Base-by-base conservation (phyloP, 2,888 invertebrate species). In the Oxystoma pomonae region DNA sequence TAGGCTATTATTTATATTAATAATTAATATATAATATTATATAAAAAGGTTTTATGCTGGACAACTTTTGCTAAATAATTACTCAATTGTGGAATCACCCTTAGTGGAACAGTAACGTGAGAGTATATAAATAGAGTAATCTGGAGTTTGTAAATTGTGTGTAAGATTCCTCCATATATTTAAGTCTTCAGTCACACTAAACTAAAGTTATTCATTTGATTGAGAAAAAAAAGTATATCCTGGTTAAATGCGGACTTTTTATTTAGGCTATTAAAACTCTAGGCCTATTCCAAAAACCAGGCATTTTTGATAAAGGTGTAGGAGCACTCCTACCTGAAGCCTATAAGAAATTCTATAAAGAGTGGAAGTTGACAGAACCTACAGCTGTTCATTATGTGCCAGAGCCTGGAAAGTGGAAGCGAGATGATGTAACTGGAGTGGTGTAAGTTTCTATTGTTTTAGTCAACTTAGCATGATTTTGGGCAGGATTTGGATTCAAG, bases 321-420 rank as follows among this genome's bases (percentile, higher is more conserved):
- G 91, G 88, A 3, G 80, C 87, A 0, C 83, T 84, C 69, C 79
- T 94, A 60, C 95, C 95, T 1, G 85, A 87, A 65, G 91, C 89
- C 0, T 95, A 94, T 74, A 90, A 87, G 75, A 94, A 93, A 74
- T 95, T 94, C 79, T 93, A 90, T 85, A 83, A 83, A 65, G 94
- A 95, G 83, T 94, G 94, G 92, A 90, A 89, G 77, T 71, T 85
- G 0, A 82, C 86, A 59, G 83, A 84, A 67, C 84, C 86, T 1
- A 73, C 81, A 19, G 83, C 87, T 52, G 86, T 89, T 19, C 87
- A 89, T 77, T 93, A 90, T 76, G 84, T 90, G 58, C 89, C 90
- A 50, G 86, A 89, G 75, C 84, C 87, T 71, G 90, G 88, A 20
- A 86, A 85, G 75, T 94, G 89, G 86, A 86, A 85, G 71, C 84